Evolutionary conservation across 1,140 invertebrate genomes (phyloP).

Genomic region (Chrysoperla carnea): DNA sequence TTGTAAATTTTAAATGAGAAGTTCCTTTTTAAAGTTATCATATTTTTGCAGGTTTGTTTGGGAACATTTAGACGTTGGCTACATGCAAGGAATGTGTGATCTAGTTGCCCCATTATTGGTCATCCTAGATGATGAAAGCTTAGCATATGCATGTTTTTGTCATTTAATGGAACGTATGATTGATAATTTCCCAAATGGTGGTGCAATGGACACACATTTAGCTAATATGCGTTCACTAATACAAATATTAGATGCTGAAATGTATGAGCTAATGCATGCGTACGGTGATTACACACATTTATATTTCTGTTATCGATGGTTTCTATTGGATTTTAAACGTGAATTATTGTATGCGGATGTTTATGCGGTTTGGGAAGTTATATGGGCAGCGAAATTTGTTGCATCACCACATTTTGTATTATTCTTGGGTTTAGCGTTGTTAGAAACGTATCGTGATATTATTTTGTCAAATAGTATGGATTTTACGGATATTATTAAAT

Average conservation of each 20-base stretch:
- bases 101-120: slow-evolving; percentile 83
- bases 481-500: slow-evolving; percentile 95
- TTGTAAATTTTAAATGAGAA: too few species aligned
- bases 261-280: slow-evolving; percentile 87
- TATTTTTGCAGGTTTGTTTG: slow-evolving; percentile 66
- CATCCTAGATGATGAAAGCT: slow-evolving; percentile 79
- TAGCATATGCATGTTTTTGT: slow-evolving; percentile 84
- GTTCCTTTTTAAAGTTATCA: too few species aligned
- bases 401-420: slow-evolving; percentile 79
- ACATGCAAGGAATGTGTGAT: slow-evolving; percentile 92
- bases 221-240: slow-evolving; percentile 80
- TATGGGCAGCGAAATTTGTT: slow-evolving; percentile 83
- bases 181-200: slow-evolving; percentile 83
- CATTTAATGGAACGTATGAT: slow-evolving; percentile 78
- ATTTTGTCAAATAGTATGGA: slow-evolving; percentile 92
- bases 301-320: slow-evolving; percentile 95
- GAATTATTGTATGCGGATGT: slow-evolving; percentile 85
- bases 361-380: slow-evolving; percentile 86
- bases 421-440: slow-evolving; percentile 79
- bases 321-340: slow-evolving; percentile 49
- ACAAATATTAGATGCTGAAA: slow-evolving; percentile 80
- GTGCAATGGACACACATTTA: slow-evolving; percentile 88
- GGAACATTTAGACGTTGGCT: slow-evolving; percentile 81
- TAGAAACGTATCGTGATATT: slow-evolving; percentile 86
- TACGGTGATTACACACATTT: slow-evolving; percentile 94